Evolutionary conservation across 2,113 vertebrate species (phyloP).

Genomic region (Brachionichthys hirsutus): DNA sequence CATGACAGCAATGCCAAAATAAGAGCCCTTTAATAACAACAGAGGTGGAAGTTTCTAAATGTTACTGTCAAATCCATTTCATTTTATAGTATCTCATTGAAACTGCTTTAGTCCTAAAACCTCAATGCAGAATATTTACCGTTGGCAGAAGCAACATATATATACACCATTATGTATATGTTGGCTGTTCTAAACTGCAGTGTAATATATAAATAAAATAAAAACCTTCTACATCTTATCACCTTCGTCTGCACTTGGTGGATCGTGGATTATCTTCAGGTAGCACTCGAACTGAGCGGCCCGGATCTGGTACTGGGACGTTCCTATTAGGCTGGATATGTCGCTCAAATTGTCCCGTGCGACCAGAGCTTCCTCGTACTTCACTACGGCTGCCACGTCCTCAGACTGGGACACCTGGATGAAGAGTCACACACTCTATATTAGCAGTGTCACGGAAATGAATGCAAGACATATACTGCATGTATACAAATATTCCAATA

Average conservation of each 20-base stretch:
- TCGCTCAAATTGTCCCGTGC: slow-evolving; percentile 39
- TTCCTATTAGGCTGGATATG: slow-evolving; percentile 13
- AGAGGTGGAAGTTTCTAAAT: too few relatives aligned
- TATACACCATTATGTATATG: neutral
- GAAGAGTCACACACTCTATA: neutral
- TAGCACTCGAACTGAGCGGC: slow-evolving; percentile 82
- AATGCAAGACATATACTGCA: too few relatives aligned
- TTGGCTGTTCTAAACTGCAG: neutral
- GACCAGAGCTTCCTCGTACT: neutral
- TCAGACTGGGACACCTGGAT: slow-evolving; percentile 58
- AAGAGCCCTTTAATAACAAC: too few relatives aligned
- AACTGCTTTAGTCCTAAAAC: neutral
- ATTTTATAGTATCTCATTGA: too few relatives aligned
- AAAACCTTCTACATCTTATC: neutral
- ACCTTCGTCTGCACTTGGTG: slow-evolving; percentile 62
- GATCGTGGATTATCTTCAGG: slow-evolving; percentile 77
- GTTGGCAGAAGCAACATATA: neutral
- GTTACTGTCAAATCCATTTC: too few relatives aligned
- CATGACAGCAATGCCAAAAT: too few relatives aligned
- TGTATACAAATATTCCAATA: neutral
- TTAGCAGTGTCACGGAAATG: neutral
- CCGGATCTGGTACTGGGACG: slow-evolving; percentile 63
- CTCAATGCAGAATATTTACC: neutral
- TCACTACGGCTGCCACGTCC: slow-evolving; percentile 30
- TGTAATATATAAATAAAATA: neutral